Evolutionary conservation across 2,888 invertebrate genomes (phyloP), one percentile per base, ranked within the genome.

Genomic region (Platycheirus albimanus): DNA sequence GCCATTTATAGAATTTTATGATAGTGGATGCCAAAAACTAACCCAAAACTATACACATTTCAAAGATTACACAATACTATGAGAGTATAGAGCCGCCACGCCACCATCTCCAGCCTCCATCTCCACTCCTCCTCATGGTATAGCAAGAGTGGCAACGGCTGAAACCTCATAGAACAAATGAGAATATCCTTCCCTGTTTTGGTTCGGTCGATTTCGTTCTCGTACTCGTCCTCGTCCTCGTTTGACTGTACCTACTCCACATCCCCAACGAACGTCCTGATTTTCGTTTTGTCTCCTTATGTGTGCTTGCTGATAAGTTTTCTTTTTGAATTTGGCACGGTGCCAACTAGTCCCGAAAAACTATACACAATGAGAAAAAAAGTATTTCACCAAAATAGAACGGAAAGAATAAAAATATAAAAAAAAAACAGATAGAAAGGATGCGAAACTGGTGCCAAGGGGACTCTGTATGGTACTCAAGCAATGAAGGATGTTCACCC

Each of bases 321-420:
- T 63, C 30, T 30, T 72, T 63, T 70, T 10, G 51, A 75, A 69
- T 70, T 76, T 81, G 81, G 81, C 77, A 63, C 19, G 66, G 77
- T 71, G 81, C 81, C 81, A 81, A 81, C 76, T 67, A 77, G 81
- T 72, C 81, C 77, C 77, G 54, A 66, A 67, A 71, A 81, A 41
- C 45, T 19, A 30, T 24, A 54, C 30, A 74, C 67, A 74, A 79
- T 43, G 45, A 30, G 28, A 47, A 61, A 17, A 45, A 58, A 17
- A 43, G 43, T 30, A 43, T 43, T 20, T 24, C 7, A 45, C 8
- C 45, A 58, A 54, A 58, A 72, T 54, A 61, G 17, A 69, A 63
- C 17, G 63, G 24, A 49, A 54, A 56, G 38, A 47, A 41, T 43
- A 8, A 15, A 15, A 45, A 30, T 43, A 8, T 13, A 15, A 45